Evolutionary conservation across 2,888 invertebrate species (phyloP).

Genomic region (Parapristionchus giblindavisi): DNA sequence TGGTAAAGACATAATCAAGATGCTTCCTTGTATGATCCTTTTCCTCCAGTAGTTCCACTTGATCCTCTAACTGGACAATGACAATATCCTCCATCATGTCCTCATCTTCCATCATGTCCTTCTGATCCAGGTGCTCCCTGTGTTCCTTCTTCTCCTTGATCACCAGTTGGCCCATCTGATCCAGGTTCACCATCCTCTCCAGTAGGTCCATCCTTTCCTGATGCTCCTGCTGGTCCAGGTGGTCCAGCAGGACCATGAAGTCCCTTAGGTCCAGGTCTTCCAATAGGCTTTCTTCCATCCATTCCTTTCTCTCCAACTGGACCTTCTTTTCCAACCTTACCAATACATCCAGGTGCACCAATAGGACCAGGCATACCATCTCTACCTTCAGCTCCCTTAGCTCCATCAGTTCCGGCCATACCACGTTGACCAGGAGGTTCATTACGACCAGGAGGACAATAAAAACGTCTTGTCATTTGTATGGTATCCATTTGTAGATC

Average conservation of each 20-base stretch:
- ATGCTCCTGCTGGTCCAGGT: conserved; percentile 47
- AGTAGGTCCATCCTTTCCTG: conserved; percentile 59
- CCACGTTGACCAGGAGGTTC: conserved; percentile 54
- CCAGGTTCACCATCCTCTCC: conserved; percentile 15
- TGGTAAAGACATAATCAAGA: too few species aligned
- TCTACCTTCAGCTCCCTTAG: conserved; percentile 44
- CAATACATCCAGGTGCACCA: conserved; percentile 61
- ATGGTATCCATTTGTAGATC: conserved; percentile 2
- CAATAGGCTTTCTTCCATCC: conserved; percentile 65
- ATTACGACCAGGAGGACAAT: conserved; percentile 40
- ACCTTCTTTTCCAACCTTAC: conserved; percentile 53
- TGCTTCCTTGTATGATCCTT: conserved; percentile 15
- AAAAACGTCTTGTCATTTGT: conserved; percentile 12
- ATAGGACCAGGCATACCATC: conserved; percentile 30
- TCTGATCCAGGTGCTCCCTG: conserved; percentile 55
- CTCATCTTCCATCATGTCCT: conserved; percentile 53
- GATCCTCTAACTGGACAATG: conserved; percentile 43
- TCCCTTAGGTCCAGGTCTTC: conserved; percentile 65
- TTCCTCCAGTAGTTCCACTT: conserved; percentile 3
- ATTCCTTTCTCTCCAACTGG: conserved; percentile 64
- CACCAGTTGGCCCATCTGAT: conserved; percentile 42
- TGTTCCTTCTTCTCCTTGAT: conserved; percentile 60
- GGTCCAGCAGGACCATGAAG: conserved; percentile 51
- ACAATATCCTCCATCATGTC: conserved; percentile 40
- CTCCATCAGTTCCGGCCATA: conserved; percentile 57